These are phyloP conservation scores for Alectoris magna DNA, from an alignment of 2,797 vertebrate genomes.

Conservation along the genomic window DNA sequence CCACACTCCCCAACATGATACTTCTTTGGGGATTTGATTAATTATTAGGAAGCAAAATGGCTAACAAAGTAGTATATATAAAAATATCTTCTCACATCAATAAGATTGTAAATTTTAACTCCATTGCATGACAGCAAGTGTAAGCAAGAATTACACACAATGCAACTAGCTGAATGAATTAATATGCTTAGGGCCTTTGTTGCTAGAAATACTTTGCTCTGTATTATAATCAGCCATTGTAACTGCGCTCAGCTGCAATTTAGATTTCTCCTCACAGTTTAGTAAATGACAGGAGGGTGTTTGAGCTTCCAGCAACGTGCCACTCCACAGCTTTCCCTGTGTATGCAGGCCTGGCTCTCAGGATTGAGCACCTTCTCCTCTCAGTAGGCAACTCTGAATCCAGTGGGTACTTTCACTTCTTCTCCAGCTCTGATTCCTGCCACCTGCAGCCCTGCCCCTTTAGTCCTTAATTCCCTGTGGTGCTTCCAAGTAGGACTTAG, in stretches of 20 bases:
- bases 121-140: conserved; percentile 72
- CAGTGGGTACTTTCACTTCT: neutral
- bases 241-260: conserved; percentile 60
- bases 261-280: conserved; percentile 58
- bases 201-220: conserved; percentile 72
- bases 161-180: conserved; percentile 71
- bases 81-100: conserved; percentile 78
- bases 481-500: neutral
- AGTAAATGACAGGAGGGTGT: neutral
- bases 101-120: conserved; percentile 78
- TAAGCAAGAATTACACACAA: conserved; percentile 80
- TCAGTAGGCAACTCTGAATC: neutral
- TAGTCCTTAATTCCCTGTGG: accelerated
- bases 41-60: conserved; percentile 80
- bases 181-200: conserved; percentile 65
- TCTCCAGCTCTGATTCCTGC: neutral
- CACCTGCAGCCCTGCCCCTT: neutral
- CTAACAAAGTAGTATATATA: conserved; percentile 78
- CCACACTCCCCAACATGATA: conserved; percentile 50
- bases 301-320: neutral
- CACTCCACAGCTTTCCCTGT: neutral
- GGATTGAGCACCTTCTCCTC: neutral
- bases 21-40: conserved; percentile 76
- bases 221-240: conserved; percentile 60
- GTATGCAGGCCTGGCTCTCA: neutral